Evolutionary conservation across 2,113 vertebrate genomes (phyloP), one percentile per base, ranked within the genome.

Genomic region (Corydoras maculifer): DNA sequence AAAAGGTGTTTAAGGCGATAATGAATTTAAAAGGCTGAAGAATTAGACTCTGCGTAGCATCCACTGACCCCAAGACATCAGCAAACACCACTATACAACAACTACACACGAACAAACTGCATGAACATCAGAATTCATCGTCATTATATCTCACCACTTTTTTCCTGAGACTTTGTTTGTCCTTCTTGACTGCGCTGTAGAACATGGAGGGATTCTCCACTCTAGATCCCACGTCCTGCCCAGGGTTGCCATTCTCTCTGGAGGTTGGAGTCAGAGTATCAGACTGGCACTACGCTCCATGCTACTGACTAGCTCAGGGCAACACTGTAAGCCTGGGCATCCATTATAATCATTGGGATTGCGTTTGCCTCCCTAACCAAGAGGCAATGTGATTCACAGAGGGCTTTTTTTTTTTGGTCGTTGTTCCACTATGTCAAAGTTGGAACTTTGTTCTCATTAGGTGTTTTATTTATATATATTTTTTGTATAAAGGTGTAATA

Each of bases 241-340:
- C 93, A 88, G 92, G 90, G 78, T 91, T 90, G 86, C 90, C 88
- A 75, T 91, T 93, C 89, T 94, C 93, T 90, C 94, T 94, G 87
- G 80, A 82, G 87, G 83, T 83, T 79, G 87, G 87, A 90, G 90
- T 88, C 86, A 90, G 86, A 90, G 86, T 70, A 85, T 90, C 87
- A 91, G 84, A 84, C 88, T 87, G 85, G 85, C 78, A 78, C 79
- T 75, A 32, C 53, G 62, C 69, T 67, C 15, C 54, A 76, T 75
- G 81, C 82, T 82, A 76, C 32, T 62, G 70, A 72, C 84, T 83
- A 82, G 80, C 70, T 84, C 82, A 82, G 76, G 86, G 83, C 75
- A 78, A 86, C 83, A 88, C 85, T 80, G 83, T 86, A 88, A 88
- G 86, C 86, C 84, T 88, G 86, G 87, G 80, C 87, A 90, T 90